Evolutionary conservation across 2,113 vertebrate species (phyloP).

Genomic region (Lamprotornis superbus): DNA sequence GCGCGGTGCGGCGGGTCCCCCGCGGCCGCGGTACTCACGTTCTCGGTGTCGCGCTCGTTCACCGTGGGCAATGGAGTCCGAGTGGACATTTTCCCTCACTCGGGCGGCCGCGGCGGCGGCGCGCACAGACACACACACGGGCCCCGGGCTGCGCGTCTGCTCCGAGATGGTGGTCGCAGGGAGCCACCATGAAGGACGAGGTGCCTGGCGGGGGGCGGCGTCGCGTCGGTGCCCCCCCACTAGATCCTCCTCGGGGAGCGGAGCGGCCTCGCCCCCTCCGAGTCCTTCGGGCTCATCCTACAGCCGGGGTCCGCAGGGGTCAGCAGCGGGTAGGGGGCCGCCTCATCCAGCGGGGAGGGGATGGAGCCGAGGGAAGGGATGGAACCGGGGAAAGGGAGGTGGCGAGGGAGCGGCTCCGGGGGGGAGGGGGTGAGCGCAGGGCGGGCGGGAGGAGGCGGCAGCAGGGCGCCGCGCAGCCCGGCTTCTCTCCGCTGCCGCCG

Average conservation of each 20-base stretch:
- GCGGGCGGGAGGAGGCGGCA: not conserved
- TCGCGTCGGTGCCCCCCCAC: constrained; percentile 38
- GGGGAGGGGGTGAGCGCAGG: not conserved
- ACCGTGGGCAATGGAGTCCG: constrained; percentile 92
- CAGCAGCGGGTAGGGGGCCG: not conserved
- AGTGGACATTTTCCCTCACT: constrained; percentile 86
- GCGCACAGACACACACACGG: not conserved
- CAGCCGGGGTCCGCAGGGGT: constrained; percentile 27
- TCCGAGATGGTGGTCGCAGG: constrained; percentile 34
- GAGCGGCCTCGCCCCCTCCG: constrained; percentile 31
- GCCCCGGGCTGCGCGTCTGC: constrained; percentile 19
- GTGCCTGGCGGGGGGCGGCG: constrained; percentile 34
- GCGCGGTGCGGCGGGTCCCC: not conserved
- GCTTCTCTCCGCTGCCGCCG: not conserved
- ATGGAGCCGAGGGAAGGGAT: not conserved
- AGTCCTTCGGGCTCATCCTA: constrained; percentile 62
- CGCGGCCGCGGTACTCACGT: constrained; percentile 80
- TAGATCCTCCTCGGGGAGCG: constrained; percentile 51
- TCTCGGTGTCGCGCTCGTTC: constrained; percentile 92
- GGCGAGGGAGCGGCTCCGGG: not conserved
- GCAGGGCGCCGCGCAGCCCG: not conserved
- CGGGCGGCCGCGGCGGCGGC: constrained; percentile 31
- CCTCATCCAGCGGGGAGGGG: not conserved
- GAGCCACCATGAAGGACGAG: constrained; percentile 61
- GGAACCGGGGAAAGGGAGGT: not conserved